Evolutionary conservation across 2,113 vertebrate species (phyloP).

Genomic region (Dendrocopos noguchii): DNA sequence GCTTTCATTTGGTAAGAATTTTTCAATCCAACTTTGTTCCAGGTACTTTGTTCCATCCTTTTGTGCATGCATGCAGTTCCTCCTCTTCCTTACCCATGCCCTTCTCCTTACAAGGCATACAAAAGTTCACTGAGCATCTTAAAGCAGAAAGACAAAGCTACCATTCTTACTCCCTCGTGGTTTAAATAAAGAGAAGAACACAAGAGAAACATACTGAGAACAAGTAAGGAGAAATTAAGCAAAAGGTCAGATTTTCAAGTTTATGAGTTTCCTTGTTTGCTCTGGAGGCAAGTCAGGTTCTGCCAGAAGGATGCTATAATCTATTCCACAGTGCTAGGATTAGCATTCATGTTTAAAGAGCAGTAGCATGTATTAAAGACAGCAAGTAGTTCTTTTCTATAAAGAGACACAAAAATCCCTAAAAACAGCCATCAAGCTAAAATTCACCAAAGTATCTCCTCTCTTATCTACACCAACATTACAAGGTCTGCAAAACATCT

Average conservation of each 20-base stretch:
- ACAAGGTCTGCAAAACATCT: neutral
- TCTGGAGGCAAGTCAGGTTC: slow-evolving; percentile 6
- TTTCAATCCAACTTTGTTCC: neutral
- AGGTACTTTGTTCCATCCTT: neutral
- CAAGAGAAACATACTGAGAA: neutral
- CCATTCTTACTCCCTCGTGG: neutral
- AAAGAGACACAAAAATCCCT: neutral
- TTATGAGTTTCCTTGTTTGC: neutral
- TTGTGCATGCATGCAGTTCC: neutral
- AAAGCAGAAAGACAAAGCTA: neutral
- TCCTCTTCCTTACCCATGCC: neutral
- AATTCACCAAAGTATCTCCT: neutral
- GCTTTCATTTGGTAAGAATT: neutral
- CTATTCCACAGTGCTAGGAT: neutral
- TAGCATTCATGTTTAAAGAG: slow-evolving; percentile 9
- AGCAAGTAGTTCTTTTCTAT: neutral
- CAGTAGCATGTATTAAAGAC: neutral
- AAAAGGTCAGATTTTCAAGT: slow-evolving; percentile 38
- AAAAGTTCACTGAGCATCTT: neutral
- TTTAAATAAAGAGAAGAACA: neutral
- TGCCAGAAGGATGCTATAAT: neutral
- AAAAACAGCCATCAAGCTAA: neutral
- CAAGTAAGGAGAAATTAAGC: slow-evolving; percentile 1
- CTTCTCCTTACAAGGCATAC: neutral
- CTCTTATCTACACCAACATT: neutral